phyloP scores from a whole-genome alignment of 1,140 invertebrate species.

The Solen grandis region DNA sequence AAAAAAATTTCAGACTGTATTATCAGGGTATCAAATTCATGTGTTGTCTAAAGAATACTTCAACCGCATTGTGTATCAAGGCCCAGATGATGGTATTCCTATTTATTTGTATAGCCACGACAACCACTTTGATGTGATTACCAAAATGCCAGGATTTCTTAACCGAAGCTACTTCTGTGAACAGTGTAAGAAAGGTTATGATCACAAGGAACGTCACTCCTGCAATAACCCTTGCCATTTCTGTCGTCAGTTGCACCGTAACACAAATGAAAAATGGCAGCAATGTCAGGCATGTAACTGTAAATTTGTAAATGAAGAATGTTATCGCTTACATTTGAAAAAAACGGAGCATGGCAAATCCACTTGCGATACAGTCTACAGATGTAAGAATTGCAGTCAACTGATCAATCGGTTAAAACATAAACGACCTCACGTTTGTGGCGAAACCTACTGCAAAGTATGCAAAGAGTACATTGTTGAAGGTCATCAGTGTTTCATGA shows the following conservation, averaged over 20 bases:
- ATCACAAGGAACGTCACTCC: conserved; percentile 6
- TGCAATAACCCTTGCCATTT: conserved; percentile 22
- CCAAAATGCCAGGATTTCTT: conserved; percentile 9
- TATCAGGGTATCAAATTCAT: conserved; percentile 33
- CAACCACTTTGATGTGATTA: too few relatives aligned
- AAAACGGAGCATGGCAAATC: conserved; percentile 13
- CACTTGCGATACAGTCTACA: background rate
- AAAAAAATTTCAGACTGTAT: conserved; percentile 28
- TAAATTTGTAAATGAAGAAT: conserved; percentile 1
- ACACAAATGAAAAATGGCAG: background rate
- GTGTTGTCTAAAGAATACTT: conserved; percentile 36
- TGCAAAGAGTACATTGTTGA: conserved; percentile 18
- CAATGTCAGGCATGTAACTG: background rate
- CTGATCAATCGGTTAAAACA: background rate
- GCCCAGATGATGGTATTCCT: conserved; percentile 16
- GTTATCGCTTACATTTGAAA: conserved; percentile 3
- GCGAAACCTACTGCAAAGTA: conserved; percentile 7
- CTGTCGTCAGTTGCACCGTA: background rate
- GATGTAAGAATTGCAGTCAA: background rate
- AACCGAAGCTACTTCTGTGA: background rate
- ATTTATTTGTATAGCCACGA: conserved; percentile 22
- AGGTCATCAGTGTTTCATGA: conserved; percentile 56
- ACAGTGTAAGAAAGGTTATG: conserved; percentile 12
- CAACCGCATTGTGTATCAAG: conserved; percentile 21
- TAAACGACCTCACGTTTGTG: conserved; percentile 10